Evolutionary conservation across 2,113 vertebrate genomes (phyloP), one percentile per base, ranked within the genome.

Genomic region (Fregetta grallaria): DNA sequence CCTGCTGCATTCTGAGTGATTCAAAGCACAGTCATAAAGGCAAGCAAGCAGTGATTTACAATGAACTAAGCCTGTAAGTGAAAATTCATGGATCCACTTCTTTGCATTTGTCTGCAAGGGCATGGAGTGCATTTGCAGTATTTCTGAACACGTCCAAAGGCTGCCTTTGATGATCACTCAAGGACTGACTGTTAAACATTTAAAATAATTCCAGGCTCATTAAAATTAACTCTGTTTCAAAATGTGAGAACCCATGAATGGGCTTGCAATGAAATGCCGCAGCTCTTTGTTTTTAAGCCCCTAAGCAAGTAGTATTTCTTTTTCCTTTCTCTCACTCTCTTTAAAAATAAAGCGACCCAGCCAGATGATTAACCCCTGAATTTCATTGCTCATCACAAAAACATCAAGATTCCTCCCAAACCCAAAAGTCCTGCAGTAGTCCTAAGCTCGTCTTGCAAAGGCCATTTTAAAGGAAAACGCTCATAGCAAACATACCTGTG

Each of bases 401-500:
- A 11, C 66, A 55, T 66, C 45, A 76, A 52, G 29, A 70, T 36
- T 80, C 34, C 49, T 86, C 63, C 67, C 29, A 94, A 85, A 82
- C 4, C 1, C 16, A 92, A 49, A 4, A 59, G 52, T 47, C 58
- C 56, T 75, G 38, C 38, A 80, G 63, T 45, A 86, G 62, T 67
- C 34, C 50, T 88, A 59, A 75, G 13, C 26, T 38, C 11, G 7
- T 55, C 74, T 66, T 75, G 56, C 50, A 87, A 85, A 75, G 71
- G n/a, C 30, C 23, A 66, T 82, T 91, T 59, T 49, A 85, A 94
- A 92, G 27, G 71, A 82, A 94, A 97, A 94, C 3, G 23, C 47
- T 91, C 21, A 7, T n/a, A 75, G 58, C 32, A 81, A 50, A 55
- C 74, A 12, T 93, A 98, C 98, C 98, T 97, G 98, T 98, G 42